phyloP scores from a whole-genome alignment of 2,888 invertebrate species.

The Tetranychus piercei region DNA sequence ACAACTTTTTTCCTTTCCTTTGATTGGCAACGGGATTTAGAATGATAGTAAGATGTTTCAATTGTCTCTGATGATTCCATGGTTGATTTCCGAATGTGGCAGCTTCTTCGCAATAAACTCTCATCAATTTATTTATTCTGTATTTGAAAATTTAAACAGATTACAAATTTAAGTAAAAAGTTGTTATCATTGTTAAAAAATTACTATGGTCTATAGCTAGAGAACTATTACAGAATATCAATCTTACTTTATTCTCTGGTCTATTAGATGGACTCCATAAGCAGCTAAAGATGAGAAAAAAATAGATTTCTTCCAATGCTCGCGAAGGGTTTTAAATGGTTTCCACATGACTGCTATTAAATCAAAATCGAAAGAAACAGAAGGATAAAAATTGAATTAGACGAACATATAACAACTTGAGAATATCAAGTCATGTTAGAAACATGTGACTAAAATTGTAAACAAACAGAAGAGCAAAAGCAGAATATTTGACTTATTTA shows the following conservation, averaged over 20 bases:
- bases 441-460: no score
- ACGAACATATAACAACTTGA: background rate
- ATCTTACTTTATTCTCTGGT: background rate
- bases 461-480: no score
- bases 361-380: background rate
- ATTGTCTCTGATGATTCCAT: slow-evolving; percentile 42
- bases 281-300: slow-evolving; percentile 47
- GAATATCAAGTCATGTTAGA: no score
- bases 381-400: background rate
- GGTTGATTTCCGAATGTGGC: slow-evolving; percentile 47
- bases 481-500: no score
- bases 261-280: slow-evolving; percentile 40
- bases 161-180: background rate
- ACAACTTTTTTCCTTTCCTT: slow-evolving; percentile 44
- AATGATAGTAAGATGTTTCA: slow-evolving; percentile 62
- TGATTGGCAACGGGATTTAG: slow-evolving; percentile 60
- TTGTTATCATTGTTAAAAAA: background rate
- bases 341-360: slow-evolving; percentile 31
- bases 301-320: slow-evolving; percentile 74
- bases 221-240: background rate
- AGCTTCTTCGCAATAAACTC: slow-evolving; percentile 57
- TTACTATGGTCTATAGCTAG: no score
- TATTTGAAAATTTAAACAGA: background rate
- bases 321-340: slow-evolving; percentile 48
- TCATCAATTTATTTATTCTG: slow-evolving; percentile 59